Percentiles rank a stretch among this genome's conserved stretches.
phyloP scores from a whole-genome alignment of 2,888 invertebrate genomes.

The Keiferia lycopersicella region DNA sequence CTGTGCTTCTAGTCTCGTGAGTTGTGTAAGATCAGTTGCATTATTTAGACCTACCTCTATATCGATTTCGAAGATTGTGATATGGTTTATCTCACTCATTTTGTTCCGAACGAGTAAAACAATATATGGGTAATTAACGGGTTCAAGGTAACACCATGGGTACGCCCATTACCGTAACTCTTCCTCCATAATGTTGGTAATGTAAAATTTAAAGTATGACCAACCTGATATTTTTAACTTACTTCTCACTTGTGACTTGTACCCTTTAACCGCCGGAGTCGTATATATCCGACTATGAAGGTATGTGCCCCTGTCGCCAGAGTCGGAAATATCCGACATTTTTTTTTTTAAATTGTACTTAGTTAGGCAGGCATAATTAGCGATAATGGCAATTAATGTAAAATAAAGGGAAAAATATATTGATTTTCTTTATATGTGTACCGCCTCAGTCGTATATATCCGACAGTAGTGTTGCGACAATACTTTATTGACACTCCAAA shows the following conservation, averaged over 20 bases:
- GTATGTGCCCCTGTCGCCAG: background rate
- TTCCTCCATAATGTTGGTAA: too few species aligned
- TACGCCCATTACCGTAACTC: too few species aligned
- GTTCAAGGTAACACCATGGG: too few species aligned
- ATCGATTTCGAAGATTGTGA: too few species aligned
- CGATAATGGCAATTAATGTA: background rate
- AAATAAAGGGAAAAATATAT: background rate
- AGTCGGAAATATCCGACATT: background rate
- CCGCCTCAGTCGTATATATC: background rate
- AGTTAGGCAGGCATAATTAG: background rate
- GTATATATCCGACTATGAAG: background rate
- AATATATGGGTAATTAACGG: too few species aligned
- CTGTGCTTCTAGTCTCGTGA: conserved; percentile 27
- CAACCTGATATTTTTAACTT: too few species aligned
- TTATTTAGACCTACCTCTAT: background rate
- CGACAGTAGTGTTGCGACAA: background rate
- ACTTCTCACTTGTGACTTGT: too few species aligned
- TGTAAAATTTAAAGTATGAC: too few species aligned
- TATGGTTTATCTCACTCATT: too few species aligned
- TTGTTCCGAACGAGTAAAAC: too few species aligned
- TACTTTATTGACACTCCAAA: background rate
- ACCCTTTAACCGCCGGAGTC: background rate
- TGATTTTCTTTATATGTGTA: background rate
- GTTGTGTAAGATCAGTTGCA: background rate
- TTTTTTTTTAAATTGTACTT: background rate